Evolutionary conservation across 2,888 invertebrate species (phyloP), one percentile per base, ranked within the genome.

Genomic region (Harmothoe impar): DNA sequence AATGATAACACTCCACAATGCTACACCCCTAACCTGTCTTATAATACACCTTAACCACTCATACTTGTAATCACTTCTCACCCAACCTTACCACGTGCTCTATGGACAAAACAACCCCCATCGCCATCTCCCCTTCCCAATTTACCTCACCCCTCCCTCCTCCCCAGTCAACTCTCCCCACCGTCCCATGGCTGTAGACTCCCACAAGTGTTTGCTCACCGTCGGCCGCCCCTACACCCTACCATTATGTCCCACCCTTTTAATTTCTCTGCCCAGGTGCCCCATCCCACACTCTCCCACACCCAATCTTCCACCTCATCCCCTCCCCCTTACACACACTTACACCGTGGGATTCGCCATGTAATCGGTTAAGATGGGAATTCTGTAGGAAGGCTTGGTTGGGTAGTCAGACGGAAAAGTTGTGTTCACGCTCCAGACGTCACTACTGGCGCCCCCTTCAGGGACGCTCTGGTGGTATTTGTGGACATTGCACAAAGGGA

Each of bases 281-380:
- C 81, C 81, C 29, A 17, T 77, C 77, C 31, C 77, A 77, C 29
- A 31, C 81, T 77, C 77, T 77, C 81, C 25, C 33, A 81, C 81
- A 10, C 20, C 81, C 0, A 23, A 31, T 15, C 81, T 35, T 43
- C 81, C 81, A 15, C 81, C 33, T 43, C 81, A n/a, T 23, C 81
- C 33, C 81, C 17, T 33, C 25, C 81, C 43, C 81, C 35, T 81
- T 43, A 35, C 81, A 35, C n/a, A 72, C 72, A 72, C 72, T 72
- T 72, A 72, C 72, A 25, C 72, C 5, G 10, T 29, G 15, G 29
- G 17, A 29, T 62, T n/a, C n/a, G 25, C 25, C 72, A 25, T 72
- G 72, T 72, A 72, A 72, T 72, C 72, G 31, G 72, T 20, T 72
- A 72, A n/a, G 15, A 72, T 25, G 3, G 5, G 12, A 23, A 72